Evolutionary conservation across 2,797 vertebrate genomes (phyloP).

Genomic region (Ibycter americanus): DNA sequence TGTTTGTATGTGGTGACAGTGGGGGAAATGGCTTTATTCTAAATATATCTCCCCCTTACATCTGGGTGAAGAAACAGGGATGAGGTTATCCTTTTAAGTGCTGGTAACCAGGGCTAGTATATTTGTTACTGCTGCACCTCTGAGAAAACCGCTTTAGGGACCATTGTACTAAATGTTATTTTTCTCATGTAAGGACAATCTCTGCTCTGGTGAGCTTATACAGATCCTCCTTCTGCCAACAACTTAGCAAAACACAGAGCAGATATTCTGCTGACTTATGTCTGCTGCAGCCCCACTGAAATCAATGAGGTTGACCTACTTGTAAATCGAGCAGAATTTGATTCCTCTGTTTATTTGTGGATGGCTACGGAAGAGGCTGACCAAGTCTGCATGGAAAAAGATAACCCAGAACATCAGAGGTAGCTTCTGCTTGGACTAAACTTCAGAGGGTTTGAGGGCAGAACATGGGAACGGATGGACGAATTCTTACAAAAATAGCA

Average conservation of each 20-base stretch:
- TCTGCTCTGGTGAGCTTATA: conserved; percentile 25
- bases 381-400: not conserved
- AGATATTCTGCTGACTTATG: conserved; percentile 59
- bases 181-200: conserved; percentile 22
- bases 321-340: conserved; percentile 13
- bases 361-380: not conserved
- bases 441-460: not conserved
- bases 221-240: conserved; percentile 44
- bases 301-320: conserved; percentile 7
- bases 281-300: conserved; percentile 32
- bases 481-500: conserved; percentile 31
- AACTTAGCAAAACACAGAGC: conserved; percentile 37
- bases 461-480: conserved; percentile 34
- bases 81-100: conserved; percentile 37
- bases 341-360: conserved; percentile 45
- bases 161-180: not conserved
- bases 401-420: conserved; percentile 15
- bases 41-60: conserved; percentile 39
- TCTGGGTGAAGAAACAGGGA: conserved; percentile 16
- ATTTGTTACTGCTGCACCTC: conserved; percentile 35
- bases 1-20: conserved; percentile 36
- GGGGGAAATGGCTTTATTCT: conserved; percentile 48
- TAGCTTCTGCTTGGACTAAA: conserved; percentile 33
- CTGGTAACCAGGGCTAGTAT: not conserved
- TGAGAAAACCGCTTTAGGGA: not conserved